Evolutionary conservation across 2,888 invertebrate species (phyloP).

Genomic region (Nephrotoma appendiculata): DNA sequence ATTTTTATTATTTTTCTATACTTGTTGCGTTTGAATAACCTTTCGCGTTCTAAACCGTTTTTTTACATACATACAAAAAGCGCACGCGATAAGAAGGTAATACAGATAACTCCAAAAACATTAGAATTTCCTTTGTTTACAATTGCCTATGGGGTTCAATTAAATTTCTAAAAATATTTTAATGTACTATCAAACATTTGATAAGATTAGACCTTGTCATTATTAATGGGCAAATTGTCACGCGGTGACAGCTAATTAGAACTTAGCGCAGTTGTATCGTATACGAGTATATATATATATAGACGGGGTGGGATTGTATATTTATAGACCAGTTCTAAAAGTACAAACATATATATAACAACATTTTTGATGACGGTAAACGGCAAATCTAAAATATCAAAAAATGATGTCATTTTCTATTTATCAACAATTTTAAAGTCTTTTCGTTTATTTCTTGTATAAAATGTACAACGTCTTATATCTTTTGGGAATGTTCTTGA

Average conservation of each 20-base stretch:
- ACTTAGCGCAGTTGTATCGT: background rate
- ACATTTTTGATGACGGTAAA: background rate
- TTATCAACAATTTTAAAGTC: background rate
- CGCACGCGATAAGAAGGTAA: background rate
- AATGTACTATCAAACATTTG: background rate
- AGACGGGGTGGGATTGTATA: background rate
- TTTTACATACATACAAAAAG: background rate
- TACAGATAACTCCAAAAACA: background rate
- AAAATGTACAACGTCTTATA: background rate
- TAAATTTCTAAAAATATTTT: background rate
- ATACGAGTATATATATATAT: background rate
- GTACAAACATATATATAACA: background rate
- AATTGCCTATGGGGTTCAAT: background rate
- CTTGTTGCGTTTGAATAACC: background rate
- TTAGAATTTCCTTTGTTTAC: background rate
- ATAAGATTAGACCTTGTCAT: background rate
- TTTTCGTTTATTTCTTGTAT: background rate
- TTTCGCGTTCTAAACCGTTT: background rate
- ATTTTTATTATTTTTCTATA: background rate
- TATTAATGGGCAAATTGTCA: background rate
- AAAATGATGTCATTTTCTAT: background rate
- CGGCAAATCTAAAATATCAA: background rate
- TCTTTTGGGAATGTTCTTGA: conserved; percentile 2
- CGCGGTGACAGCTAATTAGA: background rate
- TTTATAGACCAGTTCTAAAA: background rate